A percentile compares a stretch with the other conserved stretches of the same genome.
Conservation (phyloP, 2,113 vertebrate species). For the Nesogale talazaci region DNA sequence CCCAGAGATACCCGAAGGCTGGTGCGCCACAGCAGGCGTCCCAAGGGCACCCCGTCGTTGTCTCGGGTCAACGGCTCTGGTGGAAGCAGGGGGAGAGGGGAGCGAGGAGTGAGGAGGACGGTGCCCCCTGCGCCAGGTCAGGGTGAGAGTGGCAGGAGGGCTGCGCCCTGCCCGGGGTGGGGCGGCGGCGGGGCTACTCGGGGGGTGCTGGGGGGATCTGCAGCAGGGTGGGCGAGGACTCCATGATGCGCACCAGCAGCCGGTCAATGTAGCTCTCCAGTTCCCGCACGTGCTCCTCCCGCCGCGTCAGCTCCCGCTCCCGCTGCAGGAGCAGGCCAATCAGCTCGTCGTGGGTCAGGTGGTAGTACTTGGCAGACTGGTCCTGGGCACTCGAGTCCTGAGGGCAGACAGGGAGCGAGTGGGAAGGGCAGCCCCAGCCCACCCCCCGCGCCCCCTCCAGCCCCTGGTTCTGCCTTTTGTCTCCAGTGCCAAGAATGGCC, state of each 20-base stretch:
- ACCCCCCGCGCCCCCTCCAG: neutral
- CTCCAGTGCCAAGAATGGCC: neutral
- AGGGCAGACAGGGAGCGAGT: conserved; percentile 24
- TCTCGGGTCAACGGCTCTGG: conserved; percentile 12
- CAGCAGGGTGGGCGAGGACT: conserved; percentile 95
- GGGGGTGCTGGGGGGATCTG: conserved; percentile 90
- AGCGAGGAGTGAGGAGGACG: neutral
- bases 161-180: neutral
- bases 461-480: neutral
- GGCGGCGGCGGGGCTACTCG: conserved; percentile 72
- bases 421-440: neutral
- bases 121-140: neutral
- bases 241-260: conserved; percentile 98
- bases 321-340: conserved; percentile 93
- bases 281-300: conserved; percentile 92
- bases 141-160: neutral
- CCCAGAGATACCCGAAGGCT: conserved; percentile 7
- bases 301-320: conserved; percentile 92
- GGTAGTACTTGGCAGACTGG: conserved; percentile 93
- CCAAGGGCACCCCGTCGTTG: conserved; percentile 7
- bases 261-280: conserved; percentile 99
- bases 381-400: conserved; percentile 85
- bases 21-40: neutral
- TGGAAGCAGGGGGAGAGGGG: neutral
- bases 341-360: conserved; percentile 96